These are phyloP conservation scores for Cariama cristata DNA, from an alignment of 2,113 vertebrate species.

Conservation along the genomic window DNA sequence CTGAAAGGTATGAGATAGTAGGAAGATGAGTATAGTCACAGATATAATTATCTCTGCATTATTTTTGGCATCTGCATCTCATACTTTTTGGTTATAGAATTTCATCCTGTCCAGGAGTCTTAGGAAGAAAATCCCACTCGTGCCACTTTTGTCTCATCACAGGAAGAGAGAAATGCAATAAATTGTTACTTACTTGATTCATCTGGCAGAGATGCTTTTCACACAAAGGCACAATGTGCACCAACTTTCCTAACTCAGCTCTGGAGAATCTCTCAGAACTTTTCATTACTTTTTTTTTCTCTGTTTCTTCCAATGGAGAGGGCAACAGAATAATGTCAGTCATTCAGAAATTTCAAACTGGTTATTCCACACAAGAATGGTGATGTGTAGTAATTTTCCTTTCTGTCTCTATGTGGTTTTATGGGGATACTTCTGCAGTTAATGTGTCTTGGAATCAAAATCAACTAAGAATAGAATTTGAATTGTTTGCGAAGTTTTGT, in stretches of 20 bases:
- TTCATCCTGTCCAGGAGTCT: neutral
- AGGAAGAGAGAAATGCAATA: neutral
- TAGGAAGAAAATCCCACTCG: neutral
- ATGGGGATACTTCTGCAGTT: neutral
- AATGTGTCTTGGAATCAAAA: neutral
- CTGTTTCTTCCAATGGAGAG: neutral
- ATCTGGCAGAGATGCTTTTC: neutral
- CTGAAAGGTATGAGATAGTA: neutral
- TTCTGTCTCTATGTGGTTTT: neutral
- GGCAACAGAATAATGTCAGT: neutral
- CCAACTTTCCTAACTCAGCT: neutral
- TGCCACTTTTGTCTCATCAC: neutral
- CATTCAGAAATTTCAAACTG: neutral
- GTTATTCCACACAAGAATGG: neutral
- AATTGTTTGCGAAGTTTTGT: neutral
- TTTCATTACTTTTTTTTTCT: neutral
- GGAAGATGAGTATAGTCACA: neutral
- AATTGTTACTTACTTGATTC: neutral
- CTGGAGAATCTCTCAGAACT: neutral
- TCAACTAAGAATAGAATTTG: neutral
- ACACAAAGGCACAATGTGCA: neutral
- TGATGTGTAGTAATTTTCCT: neutral
- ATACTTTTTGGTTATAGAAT: neutral
- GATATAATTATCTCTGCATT: neutral
- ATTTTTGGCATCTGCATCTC: neutral